Percentiles rank a stretch among this genome's conserved stretches.
Evolutionary conservation across 2,888 invertebrate genomes (phyloP).

Genomic region (Pristionchus arcanus): DNA sequence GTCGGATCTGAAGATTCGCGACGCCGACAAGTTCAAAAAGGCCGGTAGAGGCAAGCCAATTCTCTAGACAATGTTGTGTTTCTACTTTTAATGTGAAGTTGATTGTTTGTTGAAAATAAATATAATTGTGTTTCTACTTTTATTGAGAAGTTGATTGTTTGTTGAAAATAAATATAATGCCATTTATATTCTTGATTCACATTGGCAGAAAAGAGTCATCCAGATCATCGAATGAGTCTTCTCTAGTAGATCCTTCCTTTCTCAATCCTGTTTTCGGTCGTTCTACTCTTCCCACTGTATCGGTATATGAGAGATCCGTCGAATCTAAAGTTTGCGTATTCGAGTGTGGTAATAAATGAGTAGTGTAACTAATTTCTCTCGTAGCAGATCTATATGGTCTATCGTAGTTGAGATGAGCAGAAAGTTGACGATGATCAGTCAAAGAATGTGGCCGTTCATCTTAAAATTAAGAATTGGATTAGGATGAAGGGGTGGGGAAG

Average conservation of each 20-base stretch:
- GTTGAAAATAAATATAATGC: too few species aligned
- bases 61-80: constrained; percentile 46
- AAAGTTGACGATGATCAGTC: constrained; percentile 61
- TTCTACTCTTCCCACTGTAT: constrained; percentile 81
- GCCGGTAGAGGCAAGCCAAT: constrained; percentile 75
- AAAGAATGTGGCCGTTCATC: constrained; percentile 62
- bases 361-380: constrained; percentile 66
- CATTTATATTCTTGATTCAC: constrained; percentile 79
- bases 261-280: constrained; percentile 80
- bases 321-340: constrained; percentile 59
- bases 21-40: constrained; percentile 73
- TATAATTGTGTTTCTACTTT: too few species aligned
- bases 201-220: constrained; percentile 87
- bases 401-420: constrained; percentile 56
- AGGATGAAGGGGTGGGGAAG: neutral
- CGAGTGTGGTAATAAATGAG: neutral
- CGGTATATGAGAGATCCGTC: constrained; percentile 80
- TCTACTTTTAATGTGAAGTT: too few species aligned
- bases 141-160: too few species aligned
- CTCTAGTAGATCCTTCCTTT: constrained; percentile 81
- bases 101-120: too few species aligned
- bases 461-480: neutral
- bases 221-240: constrained; percentile 87
- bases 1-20: constrained; percentile 67
- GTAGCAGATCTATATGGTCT: constrained; percentile 66